Evolutionary conservation across 2,113 vertebrate genomes (phyloP).

Genomic region (Hyperopisus bebe): DNA sequence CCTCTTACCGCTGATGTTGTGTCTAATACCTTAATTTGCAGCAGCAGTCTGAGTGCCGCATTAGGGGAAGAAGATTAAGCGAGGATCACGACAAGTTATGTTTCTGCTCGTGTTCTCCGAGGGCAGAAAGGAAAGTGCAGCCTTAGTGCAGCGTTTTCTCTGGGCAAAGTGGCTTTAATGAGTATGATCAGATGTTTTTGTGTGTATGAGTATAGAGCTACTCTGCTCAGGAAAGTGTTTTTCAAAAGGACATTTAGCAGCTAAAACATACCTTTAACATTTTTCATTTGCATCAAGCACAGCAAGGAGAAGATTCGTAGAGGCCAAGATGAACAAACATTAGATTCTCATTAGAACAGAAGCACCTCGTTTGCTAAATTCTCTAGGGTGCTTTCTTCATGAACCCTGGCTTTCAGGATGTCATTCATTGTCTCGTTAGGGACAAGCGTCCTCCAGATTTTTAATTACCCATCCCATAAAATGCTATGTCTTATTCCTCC

Average conservation of each 20-base stretch:
- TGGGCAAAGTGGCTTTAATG: neutral
- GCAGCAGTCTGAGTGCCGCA: neutral
- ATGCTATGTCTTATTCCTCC: neutral
- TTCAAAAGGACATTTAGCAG: neutral
- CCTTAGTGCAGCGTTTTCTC: neutral
- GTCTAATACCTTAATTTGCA: constrained; percentile 2
- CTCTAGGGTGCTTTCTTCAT: neutral
- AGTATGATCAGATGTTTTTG: neutral
- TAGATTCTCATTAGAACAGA: neutral
- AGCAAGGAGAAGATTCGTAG: neutral
- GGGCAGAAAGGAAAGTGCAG: neutral
- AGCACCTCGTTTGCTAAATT: neutral
- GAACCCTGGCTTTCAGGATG: neutral
- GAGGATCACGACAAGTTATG: neutral
- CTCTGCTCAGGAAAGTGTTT: neutral
- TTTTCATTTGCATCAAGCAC: neutral
- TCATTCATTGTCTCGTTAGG: neutral
- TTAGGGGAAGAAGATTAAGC: neutral
- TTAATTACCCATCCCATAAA: neutral
- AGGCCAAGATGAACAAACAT: neutral
- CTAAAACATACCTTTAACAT: neutral
- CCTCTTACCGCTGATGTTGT: constrained; percentile 9
- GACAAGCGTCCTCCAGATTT: neutral
- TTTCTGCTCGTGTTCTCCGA: neutral
- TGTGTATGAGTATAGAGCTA: neutral